Conservation (phyloP, 1,140 invertebrate genomes). For the Zaprionus inermis region DNA sequence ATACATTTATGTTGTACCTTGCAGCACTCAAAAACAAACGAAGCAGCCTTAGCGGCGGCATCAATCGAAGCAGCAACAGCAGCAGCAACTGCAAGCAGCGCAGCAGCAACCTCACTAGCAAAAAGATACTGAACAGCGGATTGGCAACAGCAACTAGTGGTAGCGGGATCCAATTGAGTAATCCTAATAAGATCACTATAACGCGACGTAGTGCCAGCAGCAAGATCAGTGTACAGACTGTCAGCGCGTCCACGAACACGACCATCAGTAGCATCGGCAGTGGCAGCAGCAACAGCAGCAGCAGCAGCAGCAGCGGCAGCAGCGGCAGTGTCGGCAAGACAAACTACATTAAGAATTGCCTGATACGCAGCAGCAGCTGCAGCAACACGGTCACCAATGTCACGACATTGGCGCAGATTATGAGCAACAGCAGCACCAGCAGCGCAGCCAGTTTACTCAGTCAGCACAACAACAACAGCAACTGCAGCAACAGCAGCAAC, state of each 20-base stretch:
- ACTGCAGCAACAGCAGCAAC: conserved; percentile 76
- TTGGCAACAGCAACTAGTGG: conserved; percentile 29
- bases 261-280: conserved; percentile 45
- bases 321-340: conserved; percentile 51
- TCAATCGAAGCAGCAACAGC: conserved; percentile 5
- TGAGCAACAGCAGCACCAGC: conserved; percentile 81
- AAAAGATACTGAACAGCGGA: conserved; percentile 32
- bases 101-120: conserved; percentile 20
- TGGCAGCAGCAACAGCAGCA: conserved; percentile 49
- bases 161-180: conserved; percentile 52
- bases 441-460: conserved; percentile 73
- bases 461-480: conserved; percentile 75
- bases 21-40: conserved; percentile 75
- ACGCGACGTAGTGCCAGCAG: conserved; percentile 60
- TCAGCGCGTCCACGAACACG: conserved; percentile 71
- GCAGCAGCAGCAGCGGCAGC: conserved; percentile 49
- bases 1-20: conserved; percentile 8
- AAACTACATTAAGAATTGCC: conserved; percentile 80
- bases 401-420: conserved; percentile 82
- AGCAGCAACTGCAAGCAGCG: conserved; percentile 5
- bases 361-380: conserved; percentile 82
- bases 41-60: conserved; percentile 52
- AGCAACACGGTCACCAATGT: conserved; percentile 83
- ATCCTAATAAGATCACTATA: conserved; percentile 74
- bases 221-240: conserved; percentile 66